Evolutionary conservation across 2,797 vertebrate species (phyloP).

Genomic region (Taenioides sp.): DNA sequence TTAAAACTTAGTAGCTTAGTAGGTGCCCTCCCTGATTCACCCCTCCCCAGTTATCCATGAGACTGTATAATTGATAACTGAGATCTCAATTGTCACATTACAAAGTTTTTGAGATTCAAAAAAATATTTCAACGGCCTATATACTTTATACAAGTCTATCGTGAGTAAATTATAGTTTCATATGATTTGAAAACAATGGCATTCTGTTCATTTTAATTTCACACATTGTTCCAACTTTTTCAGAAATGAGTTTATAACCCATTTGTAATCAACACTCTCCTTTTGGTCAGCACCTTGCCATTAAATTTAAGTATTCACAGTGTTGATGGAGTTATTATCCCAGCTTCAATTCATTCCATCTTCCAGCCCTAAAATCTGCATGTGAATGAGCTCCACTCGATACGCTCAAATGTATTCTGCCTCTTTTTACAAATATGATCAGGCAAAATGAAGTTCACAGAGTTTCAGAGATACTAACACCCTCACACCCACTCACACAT

Average conservation of each 20-base stretch:
- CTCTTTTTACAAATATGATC: constrained; percentile 25
- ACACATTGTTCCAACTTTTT: not conserved
- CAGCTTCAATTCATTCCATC: constrained; percentile 7
- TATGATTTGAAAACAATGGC: not conserved
- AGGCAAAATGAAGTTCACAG: constrained; percentile 25
- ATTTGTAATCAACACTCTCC: constrained; percentile 1
- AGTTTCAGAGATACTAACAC: constrained; percentile 8
- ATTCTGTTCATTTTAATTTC: constrained; percentile 1
- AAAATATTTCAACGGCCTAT: not conserved
- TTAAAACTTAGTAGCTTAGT: too few relatives aligned
- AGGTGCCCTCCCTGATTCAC: too few relatives aligned
- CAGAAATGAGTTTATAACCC: not conserved
- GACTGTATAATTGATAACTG: not conserved
- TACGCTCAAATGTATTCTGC: constrained; percentile 26
- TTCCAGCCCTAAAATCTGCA: constrained; percentile 9
- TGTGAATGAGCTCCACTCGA: constrained; percentile 19
- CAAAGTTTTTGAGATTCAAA: not conserved
- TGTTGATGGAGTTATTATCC: not conserved
- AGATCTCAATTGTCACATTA: too few relatives aligned
- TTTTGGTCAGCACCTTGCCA: not conserved
- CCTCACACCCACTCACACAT: constrained; percentile 14
- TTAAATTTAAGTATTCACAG: constrained; percentile 6
- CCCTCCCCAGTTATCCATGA: not conserved
- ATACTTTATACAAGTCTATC: not conserved
- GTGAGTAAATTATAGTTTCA: not conserved